These are phyloP conservation scores for Burhinus bistriatus DNA, from an alignment of 2,113 vertebrate species.

Conservation along the genomic window DNA sequence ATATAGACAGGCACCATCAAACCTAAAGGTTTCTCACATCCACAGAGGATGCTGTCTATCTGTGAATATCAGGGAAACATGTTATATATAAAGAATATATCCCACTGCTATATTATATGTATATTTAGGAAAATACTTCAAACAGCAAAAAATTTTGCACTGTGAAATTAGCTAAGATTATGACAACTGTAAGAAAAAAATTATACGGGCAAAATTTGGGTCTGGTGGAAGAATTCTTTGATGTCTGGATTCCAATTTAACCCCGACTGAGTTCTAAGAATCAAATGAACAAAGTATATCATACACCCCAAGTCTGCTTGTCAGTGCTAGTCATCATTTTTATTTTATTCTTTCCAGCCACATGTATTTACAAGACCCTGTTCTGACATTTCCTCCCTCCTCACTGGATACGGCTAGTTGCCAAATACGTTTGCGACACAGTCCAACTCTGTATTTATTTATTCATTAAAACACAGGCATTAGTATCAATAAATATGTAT, in stretches of 20 bases:
- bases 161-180: slow-evolving; percentile 83
- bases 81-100: neutral
- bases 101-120: slow-evolving; percentile 48
- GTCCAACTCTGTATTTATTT: slow-evolving; percentile 63
- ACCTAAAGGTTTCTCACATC: neutral
- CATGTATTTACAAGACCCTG: slow-evolving; percentile 84
- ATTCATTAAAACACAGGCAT: slow-evolving; percentile 65
- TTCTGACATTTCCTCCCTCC: slow-evolving; percentile 78
- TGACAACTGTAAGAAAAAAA: slow-evolving; percentile 79
- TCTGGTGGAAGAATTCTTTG: slow-evolving; percentile 92
- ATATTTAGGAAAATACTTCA: slow-evolving; percentile 74
- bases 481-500: slow-evolving; percentile 68
- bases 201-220: slow-evolving; percentile 80
- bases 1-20: neutral
- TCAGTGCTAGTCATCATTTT: slow-evolving; percentile 86
- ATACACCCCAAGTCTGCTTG: slow-evolving; percentile 89
- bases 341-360: slow-evolving; percentile 87
- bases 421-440: slow-evolving; percentile 63
- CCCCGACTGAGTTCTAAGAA: slow-evolving; percentile 99
- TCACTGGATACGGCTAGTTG: slow-evolving; percentile 61
- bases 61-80: neutral
- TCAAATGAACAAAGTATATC: slow-evolving; percentile 95
- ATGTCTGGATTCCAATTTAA: slow-evolving; percentile 99
- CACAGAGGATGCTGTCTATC: neutral
- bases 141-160: slow-evolving; percentile 74